phyloP scores from a whole-genome alignment of 2,797 vertebrate species.

The Enteromius afrohamiltoni region DNA sequence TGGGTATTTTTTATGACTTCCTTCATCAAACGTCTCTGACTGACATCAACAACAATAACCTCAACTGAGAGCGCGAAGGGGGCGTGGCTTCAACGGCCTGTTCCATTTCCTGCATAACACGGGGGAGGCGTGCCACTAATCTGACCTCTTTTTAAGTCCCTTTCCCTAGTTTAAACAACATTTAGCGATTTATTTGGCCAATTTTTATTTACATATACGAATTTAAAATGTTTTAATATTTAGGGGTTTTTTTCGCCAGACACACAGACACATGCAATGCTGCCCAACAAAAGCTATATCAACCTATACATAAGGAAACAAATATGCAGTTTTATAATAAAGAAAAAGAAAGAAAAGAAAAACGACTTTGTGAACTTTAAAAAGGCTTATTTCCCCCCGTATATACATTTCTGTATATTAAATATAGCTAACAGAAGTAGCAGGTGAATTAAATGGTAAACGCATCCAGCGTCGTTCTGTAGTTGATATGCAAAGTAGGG shows the following conservation, averaged over 20 bases:
- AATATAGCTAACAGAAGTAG: background rate
- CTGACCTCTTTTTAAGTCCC: background rate
- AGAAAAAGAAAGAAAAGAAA: too few species aligned
- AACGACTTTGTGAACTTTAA: too few species aligned
- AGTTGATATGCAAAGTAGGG: constrained; percentile 47
- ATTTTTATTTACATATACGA: background rate
- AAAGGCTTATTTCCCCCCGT: too few species aligned
- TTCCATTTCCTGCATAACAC: constrained; percentile 34
- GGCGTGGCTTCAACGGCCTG: constrained; percentile 36
- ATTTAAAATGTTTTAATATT: background rate
- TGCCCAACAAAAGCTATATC: too few species aligned
- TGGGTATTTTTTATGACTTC: background rate
- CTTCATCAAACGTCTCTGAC: background rate
- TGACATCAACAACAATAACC: constrained; percentile 49
- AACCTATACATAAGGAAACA: background rate
- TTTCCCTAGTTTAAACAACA: background rate
- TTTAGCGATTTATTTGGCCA: background rate
- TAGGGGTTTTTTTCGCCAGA: background rate
- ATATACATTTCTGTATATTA: too few species aligned
- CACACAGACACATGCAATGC: too few species aligned
- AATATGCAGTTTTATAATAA: too few species aligned
- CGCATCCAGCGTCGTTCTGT: background rate
- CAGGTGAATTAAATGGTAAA: background rate
- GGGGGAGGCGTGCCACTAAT: background rate
- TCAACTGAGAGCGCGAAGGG: constrained; percentile 4